Conservation (phyloP, 2,888 invertebrate species). For the Helicoverpa assulta region DNA sequence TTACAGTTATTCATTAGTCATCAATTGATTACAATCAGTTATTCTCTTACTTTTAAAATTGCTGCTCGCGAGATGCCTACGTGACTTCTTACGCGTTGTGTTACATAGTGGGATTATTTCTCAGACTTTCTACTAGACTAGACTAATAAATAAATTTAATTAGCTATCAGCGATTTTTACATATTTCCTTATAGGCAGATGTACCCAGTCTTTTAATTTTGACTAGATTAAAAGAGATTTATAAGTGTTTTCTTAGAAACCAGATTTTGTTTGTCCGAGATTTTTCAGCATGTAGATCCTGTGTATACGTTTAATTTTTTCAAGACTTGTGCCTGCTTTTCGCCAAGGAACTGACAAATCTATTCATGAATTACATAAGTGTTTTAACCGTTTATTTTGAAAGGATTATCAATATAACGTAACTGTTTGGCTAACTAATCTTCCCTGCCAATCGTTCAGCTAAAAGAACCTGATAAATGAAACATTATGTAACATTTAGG, state of each 20-base stretch:
- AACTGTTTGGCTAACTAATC: neutral
- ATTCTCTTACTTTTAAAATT: slow-evolving; percentile 11
- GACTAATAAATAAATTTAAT: neutral
- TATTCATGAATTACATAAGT: neutral
- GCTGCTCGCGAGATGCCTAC: slow-evolving; percentile 28
- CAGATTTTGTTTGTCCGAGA: too few relatives aligned
- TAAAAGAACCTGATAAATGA: neutral
- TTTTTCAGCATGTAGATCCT: too few relatives aligned
- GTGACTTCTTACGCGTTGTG: slow-evolving; percentile 33
- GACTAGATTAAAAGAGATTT: too few relatives aligned
- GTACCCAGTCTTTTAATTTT: too few relatives aligned
- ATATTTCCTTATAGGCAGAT: too few relatives aligned
- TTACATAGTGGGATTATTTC: slow-evolving; percentile 8
- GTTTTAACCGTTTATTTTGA: neutral
- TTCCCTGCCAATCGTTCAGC: neutral
- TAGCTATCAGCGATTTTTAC: too few relatives aligned
- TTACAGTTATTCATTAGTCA: slow-evolving; percentile 26
- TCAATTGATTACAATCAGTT: neutral
- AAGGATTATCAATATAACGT: neutral
- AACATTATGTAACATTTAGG: slow-evolving; percentile 22
- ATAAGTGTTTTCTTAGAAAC: too few relatives aligned
- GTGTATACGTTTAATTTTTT: too few relatives aligned
- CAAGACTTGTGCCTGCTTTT: neutral
- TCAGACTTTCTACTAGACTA: slow-evolving; percentile 6
- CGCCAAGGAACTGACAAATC: neutral